Percentiles rank a stretch among this genome's conserved stretches.
phyloP scores from a whole-genome alignment of 2,797 vertebrate species.

The Chaetophractus vellerosus region DNA sequence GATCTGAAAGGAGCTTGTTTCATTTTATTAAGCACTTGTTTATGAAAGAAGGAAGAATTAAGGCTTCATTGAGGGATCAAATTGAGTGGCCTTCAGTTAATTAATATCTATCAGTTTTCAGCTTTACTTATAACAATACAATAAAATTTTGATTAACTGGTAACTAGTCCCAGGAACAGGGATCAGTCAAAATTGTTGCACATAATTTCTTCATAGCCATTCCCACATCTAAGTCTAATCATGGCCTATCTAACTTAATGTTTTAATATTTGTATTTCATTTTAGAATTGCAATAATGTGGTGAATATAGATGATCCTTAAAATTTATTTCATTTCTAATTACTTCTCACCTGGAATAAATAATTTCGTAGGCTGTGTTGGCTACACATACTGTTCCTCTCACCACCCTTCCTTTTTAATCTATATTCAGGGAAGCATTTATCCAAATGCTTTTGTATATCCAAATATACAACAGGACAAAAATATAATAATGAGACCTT shows the following conservation, averaged over 20 bases:
- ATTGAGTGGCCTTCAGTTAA: not conserved
- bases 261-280: slow-evolving; percentile 1
- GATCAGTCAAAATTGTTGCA: slow-evolving; percentile 13
- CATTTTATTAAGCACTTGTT: not conserved
- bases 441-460: no score
- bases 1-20: not conserved
- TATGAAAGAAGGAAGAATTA: not conserved
- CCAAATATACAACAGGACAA: not conserved
- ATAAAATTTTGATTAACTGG: slow-evolving; percentile 17
- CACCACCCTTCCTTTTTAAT: not conserved
- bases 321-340: not conserved
- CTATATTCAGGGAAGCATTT: not conserved
- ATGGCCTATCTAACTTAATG: not conserved
- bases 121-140: slow-evolving; percentile 16
- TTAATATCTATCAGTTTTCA: slow-evolving; percentile 35
- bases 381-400: not conserved
- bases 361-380: not conserved
- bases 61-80: not conserved
- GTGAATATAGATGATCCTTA: not conserved
- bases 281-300: not conserved
- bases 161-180: not conserved
- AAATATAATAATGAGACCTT: not conserved
- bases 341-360: not conserved
- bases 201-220: not conserved
- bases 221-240: not conserved